Evolutionary conservation across 2,113 vertebrate genomes (phyloP).

Genomic region (Xiphophorus couchianus): DNA sequence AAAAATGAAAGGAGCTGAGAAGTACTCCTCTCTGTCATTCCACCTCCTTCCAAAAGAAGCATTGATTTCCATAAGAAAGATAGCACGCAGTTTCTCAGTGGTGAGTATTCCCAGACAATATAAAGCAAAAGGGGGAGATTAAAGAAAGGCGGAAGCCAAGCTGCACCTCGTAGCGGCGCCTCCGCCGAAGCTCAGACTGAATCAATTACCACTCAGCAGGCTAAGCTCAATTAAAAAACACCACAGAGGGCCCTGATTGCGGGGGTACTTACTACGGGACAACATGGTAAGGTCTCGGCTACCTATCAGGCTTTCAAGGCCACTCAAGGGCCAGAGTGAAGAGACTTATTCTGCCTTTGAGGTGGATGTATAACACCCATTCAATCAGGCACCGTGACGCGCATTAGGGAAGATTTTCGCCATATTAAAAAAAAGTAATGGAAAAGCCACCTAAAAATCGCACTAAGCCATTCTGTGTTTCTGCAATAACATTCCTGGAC

Average conservation of each 20-base stretch:
- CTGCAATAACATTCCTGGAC: conserved; percentile 68
- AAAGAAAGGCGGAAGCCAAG: conserved; percentile 84
- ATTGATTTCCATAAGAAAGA: conserved; percentile 99
- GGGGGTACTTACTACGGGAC: conserved; percentile 82
- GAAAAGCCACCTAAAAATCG: conserved; percentile 18
- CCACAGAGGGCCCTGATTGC: conserved; percentile 80
- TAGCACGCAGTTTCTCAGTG: conserved; percentile 92
- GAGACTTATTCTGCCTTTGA: conserved; percentile 81
- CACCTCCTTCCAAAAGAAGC: conserved; percentile 80
- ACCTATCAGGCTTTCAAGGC: conserved; percentile 83
- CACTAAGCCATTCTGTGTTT: conserved; percentile 75
- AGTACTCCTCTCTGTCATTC: conserved; percentile 78
- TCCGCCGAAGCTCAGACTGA: conserved; percentile 86
- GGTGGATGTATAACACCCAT: conserved; percentile 74
- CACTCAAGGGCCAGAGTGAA: conserved; percentile 77
- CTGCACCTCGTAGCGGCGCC: conserved; percentile 91
- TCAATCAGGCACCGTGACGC: conserved; percentile 39
- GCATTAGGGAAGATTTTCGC: conserved; percentile 30
- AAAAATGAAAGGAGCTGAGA: conserved; percentile 86
- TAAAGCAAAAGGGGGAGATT: conserved; percentile 89
- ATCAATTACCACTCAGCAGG: conserved; percentile 91
- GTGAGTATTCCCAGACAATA: conserved; percentile 94
- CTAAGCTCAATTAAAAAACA: conserved; percentile 88
- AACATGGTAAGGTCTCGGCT: conserved; percentile 85
- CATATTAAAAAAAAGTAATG: conserved; percentile 39